Base-by-base conservation (phyloP, 2,888 invertebrate species). In the Cataglyphis rosenhaueri region DNA sequence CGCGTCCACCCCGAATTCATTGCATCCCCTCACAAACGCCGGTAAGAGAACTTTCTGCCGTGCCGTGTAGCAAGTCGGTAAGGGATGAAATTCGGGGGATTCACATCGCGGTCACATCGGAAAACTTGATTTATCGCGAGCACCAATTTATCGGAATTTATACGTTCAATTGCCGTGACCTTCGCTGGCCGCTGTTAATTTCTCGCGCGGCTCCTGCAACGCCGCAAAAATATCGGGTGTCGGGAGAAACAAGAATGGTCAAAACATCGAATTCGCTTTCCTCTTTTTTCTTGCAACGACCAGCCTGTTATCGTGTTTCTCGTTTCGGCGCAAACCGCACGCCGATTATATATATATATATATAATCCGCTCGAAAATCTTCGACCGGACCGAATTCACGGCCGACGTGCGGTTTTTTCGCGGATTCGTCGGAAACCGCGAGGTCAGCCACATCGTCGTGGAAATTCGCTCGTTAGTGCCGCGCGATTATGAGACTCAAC, bases 101-200 rank as follows among this genome's bases (percentile, higher is more conserved):
- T 81, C 81, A 76, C 81, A 76, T 84, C 83, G 86, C 79, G 86
- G 84, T 85, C 76, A 61, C 71, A 86, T 88, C 88, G 86, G 83
- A 71, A 85, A 83, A 87, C 81, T 82, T 86, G 91, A 91, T 91
- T 91, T 89, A 91, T 91, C 89, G 88, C 84, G 86, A 85, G 87
- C 87, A 79, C 87, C 88, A 89, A 92, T 93, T 91, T 92, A 92
- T 92, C 90, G 90, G 90, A 92, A 90, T 92, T 92, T 91, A 90
- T 92, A 91, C 89, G 90, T 91, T 92, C 91, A 91, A 92, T 91
- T 92, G 92, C 86, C 85, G 44, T 86, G 89, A 85, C 88, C 87
- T 87, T 87, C 74, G 85, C 85, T 83, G 68, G 87, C 76, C 87
- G 89, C 87, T 87, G 86, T 91, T 86, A 87, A 89, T 89, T 89